Evolutionary conservation across 2,888 invertebrate species (phyloP).

Genomic region (Erebia epiphron): DNA sequence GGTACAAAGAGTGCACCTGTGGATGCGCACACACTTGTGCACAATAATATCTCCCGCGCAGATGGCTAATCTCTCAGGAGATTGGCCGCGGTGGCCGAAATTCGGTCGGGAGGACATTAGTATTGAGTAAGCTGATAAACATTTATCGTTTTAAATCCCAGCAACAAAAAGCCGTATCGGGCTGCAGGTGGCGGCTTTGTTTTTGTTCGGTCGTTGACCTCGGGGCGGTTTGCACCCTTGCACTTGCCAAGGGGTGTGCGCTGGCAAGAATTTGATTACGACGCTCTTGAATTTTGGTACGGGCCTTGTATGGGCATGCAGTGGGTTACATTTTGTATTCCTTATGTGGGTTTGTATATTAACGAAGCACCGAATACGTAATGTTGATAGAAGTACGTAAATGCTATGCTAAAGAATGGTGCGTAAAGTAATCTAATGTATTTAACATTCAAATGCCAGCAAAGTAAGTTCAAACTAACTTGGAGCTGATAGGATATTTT

Average conservation of each 20-base stretch:
- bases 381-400: neutral
- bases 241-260: conserved; percentile 40
- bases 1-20: too few relatives aligned
- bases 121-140: neutral
- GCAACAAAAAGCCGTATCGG: conserved; percentile 31
- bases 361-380: neutral
- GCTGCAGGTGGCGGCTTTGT: conserved; percentile 71
- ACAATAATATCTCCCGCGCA: too few relatives aligned
- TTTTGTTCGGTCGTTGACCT: conserved; percentile 73
- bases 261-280: conserved; percentile 20
- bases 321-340: neutral
- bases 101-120: too few relatives aligned
- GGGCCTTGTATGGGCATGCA: neutral
- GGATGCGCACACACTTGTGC: too few relatives aligned
- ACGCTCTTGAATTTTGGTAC: conserved; percentile 4
- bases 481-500: too few relatives aligned
- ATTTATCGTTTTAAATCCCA: conserved; percentile 22
- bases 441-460: too few relatives aligned
- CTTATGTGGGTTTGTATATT: neutral
- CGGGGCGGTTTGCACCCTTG: conserved; percentile 70
- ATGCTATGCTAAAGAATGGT: too few relatives aligned
- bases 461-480: too few relatives aligned
- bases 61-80: too few relatives aligned
- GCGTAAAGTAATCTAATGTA: too few relatives aligned
- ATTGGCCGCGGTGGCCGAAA: too few relatives aligned